These are phyloP conservation scores for Protobothrops flavoviridis DNA, from an alignment of 2,113 vertebrate species.

Conservation along the genomic window DNA sequence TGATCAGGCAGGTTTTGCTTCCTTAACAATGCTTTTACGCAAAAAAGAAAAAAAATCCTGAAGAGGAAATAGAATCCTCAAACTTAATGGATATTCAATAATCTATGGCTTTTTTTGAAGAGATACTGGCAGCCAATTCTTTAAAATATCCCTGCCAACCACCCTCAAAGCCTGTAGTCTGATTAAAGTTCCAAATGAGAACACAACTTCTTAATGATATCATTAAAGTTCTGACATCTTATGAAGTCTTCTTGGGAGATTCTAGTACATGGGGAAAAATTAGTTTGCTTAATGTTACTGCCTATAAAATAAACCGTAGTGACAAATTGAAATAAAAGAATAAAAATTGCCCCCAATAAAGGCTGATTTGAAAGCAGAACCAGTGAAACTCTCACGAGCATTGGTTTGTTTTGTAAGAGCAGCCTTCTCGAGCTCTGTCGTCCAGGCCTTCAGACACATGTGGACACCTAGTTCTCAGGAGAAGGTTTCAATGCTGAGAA, in stretches of 20 bases:
- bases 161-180: no score
- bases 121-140: not conserved
- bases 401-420: not conserved
- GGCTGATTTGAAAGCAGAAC: not conserved
- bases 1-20: not conserved
- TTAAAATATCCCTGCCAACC: not conserved
- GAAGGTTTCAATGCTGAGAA: not conserved
- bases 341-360: not conserved
- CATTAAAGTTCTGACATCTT: not conserved
- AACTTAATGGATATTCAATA: not conserved
- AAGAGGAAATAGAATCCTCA: not conserved
- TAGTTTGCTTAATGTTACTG: constrained; percentile 5
- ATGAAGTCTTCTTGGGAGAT: not conserved
- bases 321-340: not conserved
- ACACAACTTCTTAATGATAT: not conserved
- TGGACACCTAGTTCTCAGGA: not conserved
- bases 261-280: not conserved
- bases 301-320: constrained; percentile 3
- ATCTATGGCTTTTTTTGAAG: not conserved
- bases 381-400: not conserved
- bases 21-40: not conserved
- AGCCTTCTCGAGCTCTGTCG: not conserved
- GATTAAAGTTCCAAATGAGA: not conserved
- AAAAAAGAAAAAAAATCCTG: not conserved
- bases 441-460: not conserved